A percentile compares a stretch with the other conserved stretches of the same genome.
Conservation (phyloP, 2,888 invertebrate genomes). For the Pimpla rufipes region DNA sequence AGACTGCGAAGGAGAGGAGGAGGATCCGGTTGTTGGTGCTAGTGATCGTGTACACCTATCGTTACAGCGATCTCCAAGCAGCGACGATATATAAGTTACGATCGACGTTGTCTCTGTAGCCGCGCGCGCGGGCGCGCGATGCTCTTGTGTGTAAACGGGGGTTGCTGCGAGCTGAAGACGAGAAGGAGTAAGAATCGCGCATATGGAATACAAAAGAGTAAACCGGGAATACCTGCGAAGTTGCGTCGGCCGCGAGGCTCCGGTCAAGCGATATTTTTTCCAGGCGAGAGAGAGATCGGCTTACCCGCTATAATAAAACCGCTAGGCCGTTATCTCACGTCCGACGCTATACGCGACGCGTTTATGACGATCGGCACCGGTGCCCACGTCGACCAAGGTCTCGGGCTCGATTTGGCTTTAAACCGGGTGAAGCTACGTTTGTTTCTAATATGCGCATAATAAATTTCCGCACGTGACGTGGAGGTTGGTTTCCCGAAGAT, state of each 20-base stretch:
- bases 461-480: background rate
- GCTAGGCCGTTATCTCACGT: slow-evolving; percentile 63
- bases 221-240: slow-evolving; percentile 60
- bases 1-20: slow-evolving; percentile 36
- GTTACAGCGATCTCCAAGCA: slow-evolving; percentile 56
- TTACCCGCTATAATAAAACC: slow-evolving; percentile 54
- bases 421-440: background rate
- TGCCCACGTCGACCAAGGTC: background rate
- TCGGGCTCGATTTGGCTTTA: background rate
- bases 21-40: slow-evolving; percentile 44
- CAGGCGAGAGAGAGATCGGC: slow-evolving; percentile 44
- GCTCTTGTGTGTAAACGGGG: slow-evolving; percentile 32
- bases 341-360: slow-evolving; percentile 33
- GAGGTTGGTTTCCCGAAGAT: too few species aligned
- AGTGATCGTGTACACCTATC: slow-evolving; percentile 59
- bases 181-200: slow-evolving; percentile 47
- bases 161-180: slow-evolving; percentile 15
- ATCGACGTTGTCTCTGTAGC: slow-evolving; percentile 40
- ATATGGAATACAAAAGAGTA: slow-evolving; percentile 64
- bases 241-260: slow-evolving; percentile 29
- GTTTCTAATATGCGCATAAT: background rate
- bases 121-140: background rate
- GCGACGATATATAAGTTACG: slow-evolving; percentile 58
- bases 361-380: slow-evolving; percentile 46
- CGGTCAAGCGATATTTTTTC: slow-evolving; percentile 36